Percentiles rank a stretch among this genome's conserved stretches.
Evolutionary conservation across 2,797 vertebrate genomes (phyloP).

Genomic region (Gorsachius magnificus): DNA sequence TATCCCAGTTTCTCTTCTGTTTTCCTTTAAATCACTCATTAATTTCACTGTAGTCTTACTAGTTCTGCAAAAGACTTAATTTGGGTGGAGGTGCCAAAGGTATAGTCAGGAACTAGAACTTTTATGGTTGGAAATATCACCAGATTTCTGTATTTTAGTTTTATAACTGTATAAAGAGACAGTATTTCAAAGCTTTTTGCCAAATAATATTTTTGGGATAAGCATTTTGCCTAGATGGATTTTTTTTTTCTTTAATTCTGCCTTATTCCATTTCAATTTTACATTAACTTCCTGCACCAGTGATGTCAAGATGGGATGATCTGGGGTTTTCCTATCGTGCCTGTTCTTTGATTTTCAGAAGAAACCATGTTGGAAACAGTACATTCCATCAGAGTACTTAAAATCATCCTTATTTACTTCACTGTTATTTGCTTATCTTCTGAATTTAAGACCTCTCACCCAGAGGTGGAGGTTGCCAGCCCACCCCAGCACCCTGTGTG

Average conservation of each 20-base stretch:
- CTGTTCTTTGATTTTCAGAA: background rate
- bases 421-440: background rate
- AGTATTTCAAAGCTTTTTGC: background rate
- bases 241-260: background rate
- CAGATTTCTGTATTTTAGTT: background rate
- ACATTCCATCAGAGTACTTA: background rate
- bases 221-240: background rate
- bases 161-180: background rate
- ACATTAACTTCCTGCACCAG: background rate
- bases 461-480: fast-evolving
- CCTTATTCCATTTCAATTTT: background rate
- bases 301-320: background rate
- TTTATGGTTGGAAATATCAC: background rate
- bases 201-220: background rate
- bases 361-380: background rate
- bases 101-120: background rate
- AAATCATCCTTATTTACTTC: background rate
- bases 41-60: background rate
- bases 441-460: background rate
- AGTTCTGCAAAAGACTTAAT: background rate
- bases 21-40: background rate
- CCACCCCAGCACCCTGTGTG: fast-evolving
- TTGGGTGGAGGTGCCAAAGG: background rate
- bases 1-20: background rate
- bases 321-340: background rate